phyloP scores from a whole-genome alignment of 2,888 invertebrate species.

The Zaprionus obscuricornis region DNA sequence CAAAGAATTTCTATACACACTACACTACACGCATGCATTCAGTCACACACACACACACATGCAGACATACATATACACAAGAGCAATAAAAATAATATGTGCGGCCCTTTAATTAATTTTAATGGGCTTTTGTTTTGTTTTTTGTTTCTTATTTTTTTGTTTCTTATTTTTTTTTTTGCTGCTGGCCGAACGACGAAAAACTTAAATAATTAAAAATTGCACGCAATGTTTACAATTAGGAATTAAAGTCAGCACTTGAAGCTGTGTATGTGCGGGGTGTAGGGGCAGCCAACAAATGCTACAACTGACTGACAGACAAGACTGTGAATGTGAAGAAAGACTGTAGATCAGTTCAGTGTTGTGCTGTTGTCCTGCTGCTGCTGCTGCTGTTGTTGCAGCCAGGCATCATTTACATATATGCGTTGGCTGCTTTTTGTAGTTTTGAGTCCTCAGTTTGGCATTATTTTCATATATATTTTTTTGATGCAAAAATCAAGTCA shows the following conservation, averaged over 20 bases:
- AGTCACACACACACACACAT: slow-evolving; percentile 6
- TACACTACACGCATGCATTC: slow-evolving; percentile 16
- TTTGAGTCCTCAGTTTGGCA: slow-evolving; percentile 78
- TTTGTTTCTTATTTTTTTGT: slow-evolving; percentile 21
- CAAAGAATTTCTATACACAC: slow-evolving; percentile 42
- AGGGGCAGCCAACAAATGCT: slow-evolving; percentile 21
- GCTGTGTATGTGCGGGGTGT: no score
- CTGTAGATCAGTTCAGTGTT: no score
- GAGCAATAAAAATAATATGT: slow-evolving; percentile 69
- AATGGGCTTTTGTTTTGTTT: slow-evolving; percentile 63
- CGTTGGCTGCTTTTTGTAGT: no score
- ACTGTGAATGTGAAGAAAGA: no score
- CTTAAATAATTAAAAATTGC: slow-evolving; percentile 83
- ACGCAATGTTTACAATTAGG: slow-evolving; percentile 81
- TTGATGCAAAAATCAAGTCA: slow-evolving; percentile 40
- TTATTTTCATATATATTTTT: slow-evolving; percentile 55
- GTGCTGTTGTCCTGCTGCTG: no score
- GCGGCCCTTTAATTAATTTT: slow-evolving; percentile 77
- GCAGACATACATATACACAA: slow-evolving; percentile 33
- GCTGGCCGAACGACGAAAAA: slow-evolving; percentile 59
- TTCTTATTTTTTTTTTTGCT: slow-evolving; percentile 37
- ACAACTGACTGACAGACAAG: slow-evolving; percentile 1
- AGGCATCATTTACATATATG: no score
- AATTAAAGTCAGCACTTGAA: slow-evolving; percentile 66
- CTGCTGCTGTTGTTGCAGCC: no score